These are phyloP conservation scores for Lemur catta DNA, from an alignment of 2,797 vertebrate species.

Conservation along the genomic window DNA sequence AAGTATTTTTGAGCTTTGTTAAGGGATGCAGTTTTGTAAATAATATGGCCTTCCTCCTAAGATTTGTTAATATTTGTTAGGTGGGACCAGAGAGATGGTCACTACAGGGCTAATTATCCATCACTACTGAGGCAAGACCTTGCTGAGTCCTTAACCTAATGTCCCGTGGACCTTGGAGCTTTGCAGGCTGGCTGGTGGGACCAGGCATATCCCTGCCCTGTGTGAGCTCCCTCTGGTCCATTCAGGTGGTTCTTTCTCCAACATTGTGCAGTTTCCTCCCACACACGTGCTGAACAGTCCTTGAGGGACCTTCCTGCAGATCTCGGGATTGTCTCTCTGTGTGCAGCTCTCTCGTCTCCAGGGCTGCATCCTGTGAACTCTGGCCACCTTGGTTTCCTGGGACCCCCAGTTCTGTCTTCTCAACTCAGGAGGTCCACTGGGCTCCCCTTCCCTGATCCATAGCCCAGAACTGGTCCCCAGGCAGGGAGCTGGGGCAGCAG, in stretches of 20 bases:
- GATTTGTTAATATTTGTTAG: not conserved
- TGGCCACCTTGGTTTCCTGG: not conserved
- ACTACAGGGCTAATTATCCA: not conserved
- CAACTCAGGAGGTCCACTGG: not conserved
- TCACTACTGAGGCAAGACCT: not conserved
- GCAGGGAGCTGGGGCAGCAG: not conserved
- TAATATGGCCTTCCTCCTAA: not conserved
- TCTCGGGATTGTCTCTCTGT: not conserved
- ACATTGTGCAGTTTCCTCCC: not conserved
- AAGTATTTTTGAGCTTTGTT: not conserved
- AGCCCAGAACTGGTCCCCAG: not conserved
- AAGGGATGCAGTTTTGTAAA: not conserved
- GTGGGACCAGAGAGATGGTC: not conserved
- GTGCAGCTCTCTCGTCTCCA: not conserved
- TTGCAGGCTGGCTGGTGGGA: not conserved
- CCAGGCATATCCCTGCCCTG: not conserved
- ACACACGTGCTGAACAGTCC: not conserved
- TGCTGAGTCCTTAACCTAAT: not conserved
- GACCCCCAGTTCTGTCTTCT: not conserved
- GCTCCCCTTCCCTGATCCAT: not conserved
- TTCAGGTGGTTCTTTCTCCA: not conserved
- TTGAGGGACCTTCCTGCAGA: accelerated
- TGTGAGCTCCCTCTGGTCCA: not conserved
- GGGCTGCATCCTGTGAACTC: not conserved
- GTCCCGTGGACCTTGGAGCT: not conserved